Evolutionary conservation across 92 coral and sea anemone species (phyloP).

Genomic region (Chrysogorgia sp.): DNA sequence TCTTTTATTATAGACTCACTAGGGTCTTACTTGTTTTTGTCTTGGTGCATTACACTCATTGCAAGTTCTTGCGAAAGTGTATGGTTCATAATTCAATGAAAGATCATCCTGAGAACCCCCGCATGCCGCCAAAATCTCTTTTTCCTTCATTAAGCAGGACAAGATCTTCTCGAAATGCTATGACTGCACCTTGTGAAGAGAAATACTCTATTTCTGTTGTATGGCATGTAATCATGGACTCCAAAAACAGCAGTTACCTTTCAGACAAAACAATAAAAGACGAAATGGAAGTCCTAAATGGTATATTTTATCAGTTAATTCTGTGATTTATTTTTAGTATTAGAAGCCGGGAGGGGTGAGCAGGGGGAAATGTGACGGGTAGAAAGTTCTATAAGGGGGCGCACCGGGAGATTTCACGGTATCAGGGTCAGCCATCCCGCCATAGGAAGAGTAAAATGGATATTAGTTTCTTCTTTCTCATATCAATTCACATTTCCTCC

Average conservation of each 20-base stretch:
- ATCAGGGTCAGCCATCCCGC: no score
- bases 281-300: constrained; percentile 70
- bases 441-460: no score
- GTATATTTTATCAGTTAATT: constrained; percentile 48
- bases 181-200: constrained; percentile 62
- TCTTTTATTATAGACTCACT: background rate
- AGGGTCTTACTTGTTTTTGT: constrained; percentile 7
- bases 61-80: constrained; percentile 51
- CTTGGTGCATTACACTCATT: background rate
- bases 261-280: constrained; percentile 58
- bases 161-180: constrained; percentile 38
- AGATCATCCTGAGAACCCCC: constrained; percentile 59
- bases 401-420: background rate
- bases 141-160: constrained; percentile 49
- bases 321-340: background rate
- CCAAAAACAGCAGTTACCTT: constrained; percentile 65
- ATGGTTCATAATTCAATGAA: constrained; percentile 58
- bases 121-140: constrained; percentile 55
- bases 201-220: constrained; percentile 71
- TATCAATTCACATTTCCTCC: no score
- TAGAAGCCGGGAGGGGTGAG: no score
- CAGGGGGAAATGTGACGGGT: no score
- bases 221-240: constrained; percentile 77
- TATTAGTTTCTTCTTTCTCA: no score
- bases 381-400: no score